Evolutionary conservation across 92 coral and sea anemone species (phyloP).

Genomic region (Porites evermanni): DNA sequence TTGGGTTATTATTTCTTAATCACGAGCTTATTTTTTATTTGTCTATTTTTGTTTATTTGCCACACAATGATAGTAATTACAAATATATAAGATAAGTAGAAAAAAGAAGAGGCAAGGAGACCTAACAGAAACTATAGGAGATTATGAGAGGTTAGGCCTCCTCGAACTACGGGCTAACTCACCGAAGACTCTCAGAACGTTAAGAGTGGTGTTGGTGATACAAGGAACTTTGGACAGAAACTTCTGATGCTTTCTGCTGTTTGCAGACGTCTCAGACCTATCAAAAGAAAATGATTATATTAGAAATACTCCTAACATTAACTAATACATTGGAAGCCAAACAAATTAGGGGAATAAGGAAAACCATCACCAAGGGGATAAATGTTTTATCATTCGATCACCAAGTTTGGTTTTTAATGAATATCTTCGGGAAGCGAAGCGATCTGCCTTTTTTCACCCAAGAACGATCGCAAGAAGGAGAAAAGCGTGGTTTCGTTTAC

Average conservation of each 20-base stretch:
- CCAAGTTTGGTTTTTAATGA: background rate
- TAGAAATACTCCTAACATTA: background rate
- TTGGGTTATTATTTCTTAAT: too few relatives aligned
- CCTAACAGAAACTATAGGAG: too few relatives aligned
- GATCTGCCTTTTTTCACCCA: too few relatives aligned
- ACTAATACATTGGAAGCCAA: background rate
- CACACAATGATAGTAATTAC: too few relatives aligned
- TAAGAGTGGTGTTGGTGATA: constrained; percentile 93
- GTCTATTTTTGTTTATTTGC: too few relatives aligned
- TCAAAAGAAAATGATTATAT: background rate
- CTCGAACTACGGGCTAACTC: constrained; percentile 19
- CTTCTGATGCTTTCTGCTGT: constrained; percentile 91
- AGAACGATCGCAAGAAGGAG: too few relatives aligned
- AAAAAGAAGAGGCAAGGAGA: too few relatives aligned
- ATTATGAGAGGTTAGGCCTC: too few relatives aligned
- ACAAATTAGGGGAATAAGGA: background rate
- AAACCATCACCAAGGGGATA: background rate
- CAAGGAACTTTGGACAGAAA: constrained; percentile 91
- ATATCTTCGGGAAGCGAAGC: too few relatives aligned
- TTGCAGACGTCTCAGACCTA: constrained; percentile 74
- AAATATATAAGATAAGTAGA: too few relatives aligned
- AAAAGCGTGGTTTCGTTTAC: too few relatives aligned
- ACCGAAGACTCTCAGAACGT: constrained; percentile 95
- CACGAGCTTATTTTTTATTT: too few relatives aligned
- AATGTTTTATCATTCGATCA: background rate